A percentile compares a stretch with the other conserved stretches of the same genome.
Evolutionary conservation across 2,888 invertebrate genomes (phyloP).

Genomic region (Isoperla grammatica): DNA sequence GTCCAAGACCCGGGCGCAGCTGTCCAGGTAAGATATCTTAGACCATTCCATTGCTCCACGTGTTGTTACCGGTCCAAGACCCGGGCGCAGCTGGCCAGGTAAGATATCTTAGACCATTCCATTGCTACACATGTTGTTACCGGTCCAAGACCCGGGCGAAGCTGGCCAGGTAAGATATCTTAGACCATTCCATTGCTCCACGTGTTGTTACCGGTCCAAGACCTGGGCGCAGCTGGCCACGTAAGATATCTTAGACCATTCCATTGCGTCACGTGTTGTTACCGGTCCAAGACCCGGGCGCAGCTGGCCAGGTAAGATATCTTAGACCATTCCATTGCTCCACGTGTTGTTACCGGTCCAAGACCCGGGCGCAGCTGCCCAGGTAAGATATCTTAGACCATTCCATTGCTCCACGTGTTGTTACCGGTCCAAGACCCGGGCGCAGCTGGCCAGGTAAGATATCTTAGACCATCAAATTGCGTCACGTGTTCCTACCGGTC

Average conservation of each 20-base stretch:
- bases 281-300: conserved; percentile 50
- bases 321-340: conserved; percentile 54
- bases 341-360: conserved; percentile 52
- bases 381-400: conserved; percentile 51
- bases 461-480: conserved; percentile 55
- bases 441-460: conserved; percentile 49
- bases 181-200: conserved; percentile 53
- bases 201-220: conserved; percentile 53
- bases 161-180: conserved; percentile 51
- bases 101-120: conserved; percentile 46
- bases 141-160: conserved; percentile 49
- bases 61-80: conserved; percentile 54
- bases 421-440: conserved; percentile 51
- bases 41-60: conserved; percentile 53
- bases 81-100: conserved; percentile 49
- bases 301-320: conserved; percentile 51
- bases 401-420: conserved; percentile 55
- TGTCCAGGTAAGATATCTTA: conserved; percentile 52
- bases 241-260: conserved; percentile 50
- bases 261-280: conserved; percentile 55
- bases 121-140: conserved; percentile 56
- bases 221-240: conserved; percentile 48
- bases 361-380: conserved; percentile 47
- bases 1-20: conserved; percentile 49
- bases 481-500: conserved; percentile 52